These are phyloP conservation scores for Volucella bombylans DNA, from an alignment of 2,888 invertebrate species.

Conservation along the genomic window DNA sequence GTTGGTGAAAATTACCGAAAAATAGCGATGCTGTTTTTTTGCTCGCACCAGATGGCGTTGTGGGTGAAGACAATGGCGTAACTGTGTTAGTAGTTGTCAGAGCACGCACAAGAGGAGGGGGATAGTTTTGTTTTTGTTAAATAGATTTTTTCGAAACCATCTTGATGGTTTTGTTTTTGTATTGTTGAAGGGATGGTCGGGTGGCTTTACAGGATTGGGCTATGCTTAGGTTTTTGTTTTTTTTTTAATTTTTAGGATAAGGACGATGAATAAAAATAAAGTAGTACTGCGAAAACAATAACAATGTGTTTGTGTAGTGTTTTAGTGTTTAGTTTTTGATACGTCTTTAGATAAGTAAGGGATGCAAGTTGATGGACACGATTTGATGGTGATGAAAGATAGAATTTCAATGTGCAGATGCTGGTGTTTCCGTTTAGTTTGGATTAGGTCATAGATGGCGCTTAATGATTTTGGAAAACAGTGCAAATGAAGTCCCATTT, in stretches of 20 bases:
- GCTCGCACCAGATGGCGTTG: slow-evolving; percentile 81
- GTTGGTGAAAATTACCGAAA: slow-evolving; percentile 81
- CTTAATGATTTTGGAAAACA: too few species aligned
- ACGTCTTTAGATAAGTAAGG: not conserved
- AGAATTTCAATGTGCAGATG: slow-evolving; percentile 2
- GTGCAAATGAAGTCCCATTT: too few species aligned
- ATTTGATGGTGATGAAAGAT: slow-evolving; percentile 8
- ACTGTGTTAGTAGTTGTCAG: slow-evolving; percentile 77
- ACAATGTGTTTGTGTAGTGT: slow-evolving; percentile 25
- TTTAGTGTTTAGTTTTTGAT: slow-evolving; percentile 9
- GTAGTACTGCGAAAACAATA: slow-evolving; percentile 8
- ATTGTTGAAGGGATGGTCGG: slow-evolving; percentile 72
- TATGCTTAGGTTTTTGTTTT: slow-evolving; percentile 45
- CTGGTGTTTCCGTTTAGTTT: slow-evolving; percentile 24
- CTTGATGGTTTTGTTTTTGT: slow-evolving; percentile 74
- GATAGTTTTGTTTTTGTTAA: slow-evolving; percentile 81
- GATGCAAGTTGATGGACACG: not conserved
- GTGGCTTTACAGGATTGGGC: slow-evolving; percentile 69
- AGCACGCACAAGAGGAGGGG: slow-evolving; percentile 75
- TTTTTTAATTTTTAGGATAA: slow-evolving; percentile 11
- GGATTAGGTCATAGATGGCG: too few species aligned
- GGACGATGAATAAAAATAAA: slow-evolving; percentile 33
- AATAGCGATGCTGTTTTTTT: slow-evolving; percentile 81
- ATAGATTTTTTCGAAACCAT: slow-evolving; percentile 76
- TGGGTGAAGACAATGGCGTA: slow-evolving; percentile 81